Conservation (phyloP, 2,113 vertebrate genomes). For the Beaufortia kweichowensis region DNA sequence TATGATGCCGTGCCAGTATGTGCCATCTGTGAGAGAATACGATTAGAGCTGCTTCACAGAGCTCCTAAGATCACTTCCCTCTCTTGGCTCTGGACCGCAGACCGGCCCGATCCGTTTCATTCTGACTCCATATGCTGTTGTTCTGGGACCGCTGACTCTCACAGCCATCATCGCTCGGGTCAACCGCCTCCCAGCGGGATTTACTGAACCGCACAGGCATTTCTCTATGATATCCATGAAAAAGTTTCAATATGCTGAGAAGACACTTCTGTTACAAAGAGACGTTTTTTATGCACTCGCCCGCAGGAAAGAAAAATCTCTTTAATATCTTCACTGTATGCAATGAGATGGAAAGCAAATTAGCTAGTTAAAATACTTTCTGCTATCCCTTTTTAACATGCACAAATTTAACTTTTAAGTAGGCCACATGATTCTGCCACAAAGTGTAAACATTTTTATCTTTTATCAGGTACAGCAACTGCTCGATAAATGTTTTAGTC, state of each 20-base stretch:
- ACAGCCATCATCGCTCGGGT: slow-evolving; percentile 28
- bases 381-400: too few relatives aligned
- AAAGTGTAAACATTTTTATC: too few relatives aligned
- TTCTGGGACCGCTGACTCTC: slow-evolving; percentile 18
- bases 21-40: slow-evolving; percentile 47
- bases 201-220: neutral
- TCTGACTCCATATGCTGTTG: slow-evolving; percentile 61
- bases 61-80: slow-evolving; percentile 46
- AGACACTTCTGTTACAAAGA: neutral
- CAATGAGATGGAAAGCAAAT: neutral
- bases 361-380: too few relatives aligned
- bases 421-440: too few relatives aligned
- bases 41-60: slow-evolving; percentile 43
- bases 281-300: neutral
- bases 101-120: slow-evolving; percentile 44
- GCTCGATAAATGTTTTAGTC: too few relatives aligned
- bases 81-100: slow-evolving; percentile 58
- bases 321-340: slow-evolving; percentile 13
- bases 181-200: slow-evolving; percentile 18
- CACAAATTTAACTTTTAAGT: too few relatives aligned
- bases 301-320: neutral
- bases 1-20: neutral
- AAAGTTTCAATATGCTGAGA: slow-evolving; percentile 10
- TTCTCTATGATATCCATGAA: neutral
- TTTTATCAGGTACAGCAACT: too few relatives aligned